Evolutionary conservation across 2,888 invertebrate species (phyloP).

Genomic region (Lithophane ornitopus): DNA sequence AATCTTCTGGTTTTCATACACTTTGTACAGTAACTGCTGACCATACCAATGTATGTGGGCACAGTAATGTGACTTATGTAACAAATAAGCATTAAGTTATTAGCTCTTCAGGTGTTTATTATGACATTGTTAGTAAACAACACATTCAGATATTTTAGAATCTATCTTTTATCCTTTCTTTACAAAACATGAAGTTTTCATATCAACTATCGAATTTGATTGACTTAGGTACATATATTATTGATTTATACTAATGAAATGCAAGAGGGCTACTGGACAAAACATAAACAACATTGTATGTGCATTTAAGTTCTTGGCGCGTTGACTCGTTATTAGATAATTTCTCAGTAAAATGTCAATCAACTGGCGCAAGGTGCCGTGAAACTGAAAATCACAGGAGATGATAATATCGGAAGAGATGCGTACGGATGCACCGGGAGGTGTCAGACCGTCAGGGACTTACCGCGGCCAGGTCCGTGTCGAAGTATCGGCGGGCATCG

Average conservation of each 20-base stretch:
- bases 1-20: background rate
- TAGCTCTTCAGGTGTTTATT: conserved; percentile 9
- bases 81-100: conserved; percentile 16
- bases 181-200: background rate
- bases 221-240: background rate
- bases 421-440: conserved; percentile 40
- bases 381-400: conserved; percentile 8
- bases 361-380: background rate
- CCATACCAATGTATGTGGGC: background rate
- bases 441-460: conserved; percentile 67
- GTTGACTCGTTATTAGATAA: background rate
- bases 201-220: conserved; percentile 3
- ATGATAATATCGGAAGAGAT: conserved; percentile 3
- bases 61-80: conserved; percentile 8
- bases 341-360: conserved; percentile 20
- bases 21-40: background rate
- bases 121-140: conserved; percentile 33
- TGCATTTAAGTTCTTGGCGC: background rate
- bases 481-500: conserved; percentile 84
- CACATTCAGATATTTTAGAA: background rate
- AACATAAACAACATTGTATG: conserved; percentile 24
- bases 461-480: conserved; percentile 86
- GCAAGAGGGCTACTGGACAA: conserved; percentile 24
- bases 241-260: conserved; percentile 38
- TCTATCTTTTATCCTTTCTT: background rate